Conservation (phyloP, 2,113 vertebrate species). For the Vidua macroura region DNA sequence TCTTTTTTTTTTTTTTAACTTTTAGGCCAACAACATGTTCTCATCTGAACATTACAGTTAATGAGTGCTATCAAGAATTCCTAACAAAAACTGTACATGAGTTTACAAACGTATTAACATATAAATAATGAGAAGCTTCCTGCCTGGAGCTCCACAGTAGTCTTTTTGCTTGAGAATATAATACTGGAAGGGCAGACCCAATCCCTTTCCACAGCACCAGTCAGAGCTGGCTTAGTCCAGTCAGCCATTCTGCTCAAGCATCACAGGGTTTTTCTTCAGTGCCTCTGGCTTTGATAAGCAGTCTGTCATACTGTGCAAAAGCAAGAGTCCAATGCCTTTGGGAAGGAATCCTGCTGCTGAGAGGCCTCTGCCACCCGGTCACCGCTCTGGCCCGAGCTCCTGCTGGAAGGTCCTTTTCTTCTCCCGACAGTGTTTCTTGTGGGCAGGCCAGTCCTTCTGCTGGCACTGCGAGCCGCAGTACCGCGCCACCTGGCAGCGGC, state of each 20-base stretch:
- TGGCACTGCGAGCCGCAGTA: conserved; percentile 99
- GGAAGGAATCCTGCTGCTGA: conserved; percentile 56
- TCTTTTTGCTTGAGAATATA: conserved; percentile 72
- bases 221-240: conserved; percentile 55
- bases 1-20: background rate
- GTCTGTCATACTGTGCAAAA: conserved; percentile 69
- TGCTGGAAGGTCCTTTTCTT: conserved; percentile 88
- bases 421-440: conserved; percentile 98
- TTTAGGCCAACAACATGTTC: conserved; percentile 49
- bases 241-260: conserved; percentile 53
- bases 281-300: conserved; percentile 67
- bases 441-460: conserved; percentile 98
- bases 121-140: conserved; percentile 82
- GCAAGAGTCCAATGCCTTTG: conserved; percentile 53
- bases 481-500: conserved; percentile 94
- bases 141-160: conserved; percentile 70
- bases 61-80: conserved; percentile 72
- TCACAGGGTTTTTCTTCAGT: conserved; percentile 65
- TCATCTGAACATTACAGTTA: conserved; percentile 70
- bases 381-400: conserved; percentile 93
- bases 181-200: conserved; percentile 63
- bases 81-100: conserved; percentile 82
- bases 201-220: conserved; percentile 60
- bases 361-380: conserved; percentile 61
- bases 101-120: conserved; percentile 87